Evolutionary conservation across 2,113 vertebrate genomes (phyloP), one percentile per base, ranked within the genome.

Genomic region (Oryzias curvinotus): DNA sequence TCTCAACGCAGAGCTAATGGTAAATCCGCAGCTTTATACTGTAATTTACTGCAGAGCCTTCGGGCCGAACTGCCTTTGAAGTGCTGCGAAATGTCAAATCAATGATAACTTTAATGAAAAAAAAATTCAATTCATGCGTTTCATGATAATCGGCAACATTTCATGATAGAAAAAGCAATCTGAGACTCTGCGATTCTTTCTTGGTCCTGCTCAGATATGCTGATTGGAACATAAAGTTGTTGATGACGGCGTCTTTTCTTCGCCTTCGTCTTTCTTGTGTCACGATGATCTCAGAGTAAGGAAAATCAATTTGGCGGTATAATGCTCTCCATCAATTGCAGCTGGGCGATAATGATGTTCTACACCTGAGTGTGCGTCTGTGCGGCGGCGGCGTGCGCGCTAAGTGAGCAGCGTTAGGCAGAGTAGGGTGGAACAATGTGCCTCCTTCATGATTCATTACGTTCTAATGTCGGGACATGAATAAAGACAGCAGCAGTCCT

Each of bases 71-170:
- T 66, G 86, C 64, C 91, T 92, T 91, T 92, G 89, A 91, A 91
- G 90, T 90, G 77, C 81, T 81, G 52, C 25, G 63, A 90, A 91
- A 91, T 85, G 87, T 90, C 87, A 89, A 91, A 90, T 90, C 91
- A 90, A 90, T 92, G 90, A 92, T 89, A 77, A 87, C 78, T 83
- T 80, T 78, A 85, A 80, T 86, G 78, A 79, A 82, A 88, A 87
- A 86, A 79, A 81, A 90, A 89, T 84, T 89, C 83, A 88, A 88
- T 91, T 89, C 90, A 68, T 64, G 19, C 62, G 65, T 87, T 84
- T 88, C 75, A 83, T 87, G 90, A 84, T 90, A 87, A 90, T 90
- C 83, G 71, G 75, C 61, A 84, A 86, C 81, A 78, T 89, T 90
- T 88, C 76, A 62, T 69, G 81, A 88, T 80, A 76, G 47, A 50